A percentile compares a stretch with the other conserved stretches of the same genome.
These are phyloP conservation scores for Drosophila pseudotakahashii DNA, from an alignment of 2,888 invertebrate species.

Conservation along the genomic window DNA sequence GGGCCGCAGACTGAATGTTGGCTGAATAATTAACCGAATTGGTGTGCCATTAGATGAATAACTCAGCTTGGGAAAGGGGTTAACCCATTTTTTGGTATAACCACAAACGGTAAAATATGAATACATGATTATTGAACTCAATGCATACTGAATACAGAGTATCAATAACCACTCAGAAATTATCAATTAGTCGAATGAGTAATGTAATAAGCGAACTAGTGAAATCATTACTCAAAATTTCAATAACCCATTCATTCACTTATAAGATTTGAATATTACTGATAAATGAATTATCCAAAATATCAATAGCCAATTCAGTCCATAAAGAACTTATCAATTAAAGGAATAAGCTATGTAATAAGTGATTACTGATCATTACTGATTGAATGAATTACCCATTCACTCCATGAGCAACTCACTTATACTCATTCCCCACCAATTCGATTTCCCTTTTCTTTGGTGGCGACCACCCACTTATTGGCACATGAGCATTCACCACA, in stretches of 20 bases:
- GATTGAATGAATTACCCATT: not conserved
- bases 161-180: no score
- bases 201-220: no score
- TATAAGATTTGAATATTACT: no score
- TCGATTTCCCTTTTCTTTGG: conserved; percentile 1
- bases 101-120: not conserved
- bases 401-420: not conserved
- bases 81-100: not conserved
- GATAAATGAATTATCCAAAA: not conserved
- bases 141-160: not conserved
- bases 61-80: not conserved
- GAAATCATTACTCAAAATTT: no score
- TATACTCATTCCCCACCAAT: not conserved
- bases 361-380: not conserved
- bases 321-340: no score
- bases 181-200: no score
- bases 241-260: no score
- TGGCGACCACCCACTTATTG: conserved; percentile 19
- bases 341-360: no score
- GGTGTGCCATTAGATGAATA: conserved; percentile 18
- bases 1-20: not conserved
- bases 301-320: not conserved
- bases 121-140: not conserved
- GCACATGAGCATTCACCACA: not conserved
- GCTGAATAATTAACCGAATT: conserved; percentile 19